Evolutionary conservation across 2,797 vertebrate genomes (phyloP), one percentile per base, ranked within the genome.

Genomic region (Morelia viridis): DNA sequence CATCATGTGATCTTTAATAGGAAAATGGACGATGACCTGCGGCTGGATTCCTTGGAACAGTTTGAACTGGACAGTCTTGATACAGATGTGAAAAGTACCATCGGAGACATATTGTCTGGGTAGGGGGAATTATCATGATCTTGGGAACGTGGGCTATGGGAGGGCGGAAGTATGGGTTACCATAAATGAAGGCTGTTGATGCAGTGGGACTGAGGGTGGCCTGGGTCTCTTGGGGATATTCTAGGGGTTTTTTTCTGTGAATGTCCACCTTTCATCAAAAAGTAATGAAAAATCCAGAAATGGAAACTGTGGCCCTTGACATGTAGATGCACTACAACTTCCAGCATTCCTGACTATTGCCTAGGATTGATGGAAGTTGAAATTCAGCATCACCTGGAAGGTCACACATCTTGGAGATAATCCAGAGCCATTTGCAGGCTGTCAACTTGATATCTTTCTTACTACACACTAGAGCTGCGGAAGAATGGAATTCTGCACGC

Each of bases 81-180:
- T 1, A 97, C 96, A 50, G 94, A 97, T 86, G 98, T 98, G 0
- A 46, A 98, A 94, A 98, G 97, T 94, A 98, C 98, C 26, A 98
- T 98, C 94, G 96, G 96, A 0, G 98, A 98, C 94, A 97, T 98
- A 80, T 97, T 98, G 57, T 96, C 96, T 65, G 96, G 95, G 98
- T 98, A 98, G 13, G 89, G 71, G 50, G 61, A 60, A 50, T 13
- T 35, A 56, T 64, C 41, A 15, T 90, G 12, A 60, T 88, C 60
- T 90, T 56, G 89, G 92, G 58, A 83, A 61, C 28, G 0, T 31
- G 50, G 83, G 13, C 19, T 46, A 26, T 61, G 65, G 58, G 31
- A 12, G 19, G 50, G 4, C 15, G 28, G 1, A 8, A n/a, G 24
- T 1, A 28, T 2, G 65, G 53, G 31, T 3, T 11, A 28, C 15